Evolutionary conservation across 2,113 vertebrate species (phyloP), one percentile per base, ranked within the genome.

Genomic region (Xiphias gladius): DNA sequence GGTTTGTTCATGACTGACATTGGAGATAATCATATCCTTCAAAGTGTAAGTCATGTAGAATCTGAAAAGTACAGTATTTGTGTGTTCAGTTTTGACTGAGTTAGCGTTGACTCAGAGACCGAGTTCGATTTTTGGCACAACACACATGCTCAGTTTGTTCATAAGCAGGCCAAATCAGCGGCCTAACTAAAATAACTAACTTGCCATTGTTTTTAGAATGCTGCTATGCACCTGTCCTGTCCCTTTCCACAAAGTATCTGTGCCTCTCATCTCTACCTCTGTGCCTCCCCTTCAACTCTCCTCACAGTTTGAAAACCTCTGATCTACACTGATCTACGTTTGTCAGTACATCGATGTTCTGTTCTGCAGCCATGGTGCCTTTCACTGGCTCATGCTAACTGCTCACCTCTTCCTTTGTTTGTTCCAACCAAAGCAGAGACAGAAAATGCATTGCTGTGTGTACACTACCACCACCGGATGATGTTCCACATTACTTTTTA

Each of bases 401-500:
- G 16, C 46, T 66, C 52, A 26, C 17, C 32, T 67, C 43, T n/a
- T 30, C 5, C 11, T 32, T 2, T 30, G 7, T 26, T 72, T 48
- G 24, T 12, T 57, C 17, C 11, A 63, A 11, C 24, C 35, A 70
- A 17, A 68, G 54, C 11, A 69, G 41, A 28, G 16, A 20, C 39
- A 58, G 39, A 41, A 26, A 59, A 52, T 16, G 20, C 9, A 64
- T 9, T 57, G 17, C 54, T 32, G n/a, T 9, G 4, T 39, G 55
- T 19, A 3, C 32, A 35, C 3, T 35, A 35, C 32, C 32, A 35
- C 32, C 32, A 59, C 63, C 26, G 55, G 24, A n/a, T 37, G 57
- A 39, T 13, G 48, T 19, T 32, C 28, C 37, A n/a, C 57, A 58
- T 59, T 59, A 37, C 54, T 85, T 76, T 73, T 65, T n/a, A n/a